phyloP scores from a whole-genome alignment of 2,888 invertebrate species.

The Epinotia bilunana region DNA sequence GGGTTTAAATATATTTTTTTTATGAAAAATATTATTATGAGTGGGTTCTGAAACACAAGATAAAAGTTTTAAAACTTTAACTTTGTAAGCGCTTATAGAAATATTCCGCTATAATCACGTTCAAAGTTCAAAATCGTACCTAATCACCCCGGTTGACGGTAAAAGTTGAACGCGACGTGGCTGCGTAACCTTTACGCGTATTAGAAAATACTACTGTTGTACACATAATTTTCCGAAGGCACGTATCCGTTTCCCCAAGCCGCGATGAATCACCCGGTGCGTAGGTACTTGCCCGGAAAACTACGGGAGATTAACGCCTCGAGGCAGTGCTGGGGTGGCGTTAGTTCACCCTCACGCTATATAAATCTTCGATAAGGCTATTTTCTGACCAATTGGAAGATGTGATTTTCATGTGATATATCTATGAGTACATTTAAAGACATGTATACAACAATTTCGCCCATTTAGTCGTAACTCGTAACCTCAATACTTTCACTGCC shows the following conservation, averaged over 20 bases:
- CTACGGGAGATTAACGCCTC: slow-evolving; percentile 62
- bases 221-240: slow-evolving; percentile 26
- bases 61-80: too few species aligned
- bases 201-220: background rate
- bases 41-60: too few species aligned
- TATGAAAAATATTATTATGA: too few species aligned
- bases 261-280: slow-evolving; percentile 66
- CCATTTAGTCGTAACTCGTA: too few species aligned
- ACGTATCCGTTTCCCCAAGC: slow-evolving; percentile 32
- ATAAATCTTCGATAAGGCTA: slow-evolving; percentile 34
- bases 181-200: slow-evolving; percentile 11
- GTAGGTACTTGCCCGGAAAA: slow-evolving; percentile 62
- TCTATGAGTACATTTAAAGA: background rate
- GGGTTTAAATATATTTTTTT: too few species aligned
- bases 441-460: too few species aligned
- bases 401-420: slow-evolving; percentile 31
- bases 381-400: slow-evolving; percentile 30
- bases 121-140: too few species aligned
- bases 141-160: too few species aligned
- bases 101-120: too few species aligned
- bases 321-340: slow-evolving; percentile 48
- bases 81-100: too few species aligned
- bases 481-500: too few species aligned
- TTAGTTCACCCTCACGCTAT: slow-evolving; percentile 31
- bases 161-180: slow-evolving; percentile 2